Conservation (phyloP, 2,888 invertebrate species). For the Hylaea fasciaria region DNA sequence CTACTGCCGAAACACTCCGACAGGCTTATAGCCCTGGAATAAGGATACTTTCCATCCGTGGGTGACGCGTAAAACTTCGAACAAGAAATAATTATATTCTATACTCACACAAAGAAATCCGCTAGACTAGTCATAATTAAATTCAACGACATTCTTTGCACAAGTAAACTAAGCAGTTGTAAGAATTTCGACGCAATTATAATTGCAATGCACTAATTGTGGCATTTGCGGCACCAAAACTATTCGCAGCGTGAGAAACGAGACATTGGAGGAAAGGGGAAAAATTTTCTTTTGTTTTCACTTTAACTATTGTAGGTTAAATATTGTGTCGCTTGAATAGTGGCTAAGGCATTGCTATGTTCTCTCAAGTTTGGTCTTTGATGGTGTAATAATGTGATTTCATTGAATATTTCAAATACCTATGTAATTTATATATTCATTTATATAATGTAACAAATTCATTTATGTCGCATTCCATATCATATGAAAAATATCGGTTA, state of each 20-base stretch:
- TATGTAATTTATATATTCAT: too few relatives aligned
- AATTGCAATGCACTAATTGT: conserved; percentile 17
- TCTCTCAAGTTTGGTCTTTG: not conserved
- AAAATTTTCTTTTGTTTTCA: conserved; percentile 20
- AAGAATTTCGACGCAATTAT: conserved; percentile 8
- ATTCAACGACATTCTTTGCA: not conserved
- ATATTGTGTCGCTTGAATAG: conserved; percentile 10
- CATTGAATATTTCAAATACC: too few relatives aligned
- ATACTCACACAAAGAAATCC: not conserved
- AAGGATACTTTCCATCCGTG: too few relatives aligned
- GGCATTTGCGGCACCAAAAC: conserved; percentile 11
- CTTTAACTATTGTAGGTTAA: conserved; percentile 11
- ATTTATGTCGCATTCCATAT: too few relatives aligned
- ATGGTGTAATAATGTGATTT: not conserved
- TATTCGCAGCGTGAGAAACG: conserved; percentile 12
- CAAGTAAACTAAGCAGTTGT: not conserved
- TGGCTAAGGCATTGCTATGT: not conserved
- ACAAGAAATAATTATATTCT: not conserved
- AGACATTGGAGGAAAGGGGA: not conserved
- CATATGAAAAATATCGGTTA: too few relatives aligned
- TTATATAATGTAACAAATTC: too few relatives aligned
- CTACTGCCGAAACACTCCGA: too few relatives aligned
- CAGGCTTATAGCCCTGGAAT: too few relatives aligned
- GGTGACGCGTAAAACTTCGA: not conserved
- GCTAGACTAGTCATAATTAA: not conserved